These are phyloP conservation scores for Eubucco bourcierii DNA, from an alignment of 2,113 vertebrate species.

Conservation along the genomic window DNA sequence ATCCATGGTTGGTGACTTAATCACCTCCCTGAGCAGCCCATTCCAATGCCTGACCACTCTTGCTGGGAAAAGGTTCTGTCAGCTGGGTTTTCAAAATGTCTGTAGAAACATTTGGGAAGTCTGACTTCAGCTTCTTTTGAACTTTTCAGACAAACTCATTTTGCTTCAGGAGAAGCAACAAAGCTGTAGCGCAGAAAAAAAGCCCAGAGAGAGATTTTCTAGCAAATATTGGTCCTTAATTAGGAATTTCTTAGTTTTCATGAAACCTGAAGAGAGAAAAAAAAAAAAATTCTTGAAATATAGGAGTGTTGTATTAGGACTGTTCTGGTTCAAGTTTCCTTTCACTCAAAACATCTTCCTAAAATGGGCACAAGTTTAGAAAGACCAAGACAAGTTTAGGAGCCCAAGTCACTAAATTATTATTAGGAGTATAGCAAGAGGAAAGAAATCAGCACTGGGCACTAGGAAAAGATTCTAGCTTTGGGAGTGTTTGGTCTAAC, in stretches of 20 bases:
- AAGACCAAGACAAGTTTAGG: not conserved
- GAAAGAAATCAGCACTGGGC: not conserved
- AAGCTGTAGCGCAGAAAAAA: not conserved
- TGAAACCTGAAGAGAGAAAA: not conserved
- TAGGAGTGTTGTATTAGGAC: not conserved
- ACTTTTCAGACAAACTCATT: not conserved
- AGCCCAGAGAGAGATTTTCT: not conserved
- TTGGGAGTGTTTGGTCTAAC: not conserved
- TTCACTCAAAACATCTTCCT: not conserved
- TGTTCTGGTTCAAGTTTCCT: not conserved
- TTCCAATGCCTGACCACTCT: no score
- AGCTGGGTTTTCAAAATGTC: not conserved
- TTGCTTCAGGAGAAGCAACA: not conserved
- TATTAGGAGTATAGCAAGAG: not conserved
- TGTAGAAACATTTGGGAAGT: not conserved
- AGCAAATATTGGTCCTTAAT: not conserved
- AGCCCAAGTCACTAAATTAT: not conserved
- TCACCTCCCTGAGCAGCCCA: no score
- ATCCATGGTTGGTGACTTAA: no score
- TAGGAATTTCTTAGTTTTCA: not conserved
- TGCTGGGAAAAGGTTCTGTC: no score
- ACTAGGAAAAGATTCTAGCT: not conserved
- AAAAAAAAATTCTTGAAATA: not conserved
- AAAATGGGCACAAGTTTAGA: not conserved
- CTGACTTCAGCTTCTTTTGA: not conserved